These are phyloP conservation scores for Lasiurus cinereus DNA, from an alignment of 2,113 vertebrate species.

Conservation along the genomic window DNA sequence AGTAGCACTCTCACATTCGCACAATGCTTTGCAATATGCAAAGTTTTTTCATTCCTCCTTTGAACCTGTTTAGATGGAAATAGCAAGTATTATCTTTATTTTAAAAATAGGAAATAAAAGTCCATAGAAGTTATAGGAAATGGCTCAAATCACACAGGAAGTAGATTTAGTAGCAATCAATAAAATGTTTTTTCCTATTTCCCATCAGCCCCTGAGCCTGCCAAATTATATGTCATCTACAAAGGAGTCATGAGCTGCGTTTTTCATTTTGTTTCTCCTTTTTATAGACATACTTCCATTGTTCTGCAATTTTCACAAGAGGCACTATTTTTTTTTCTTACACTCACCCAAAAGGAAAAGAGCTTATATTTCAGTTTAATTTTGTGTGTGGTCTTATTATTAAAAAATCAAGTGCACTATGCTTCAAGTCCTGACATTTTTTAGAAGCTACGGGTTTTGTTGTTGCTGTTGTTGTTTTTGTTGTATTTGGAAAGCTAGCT, in stretches of 20 bases:
- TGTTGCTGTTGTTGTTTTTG: neutral
- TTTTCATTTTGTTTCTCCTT: neutral
- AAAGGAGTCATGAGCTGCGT: neutral
- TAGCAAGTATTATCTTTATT: neutral
- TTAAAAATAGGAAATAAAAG: neutral
- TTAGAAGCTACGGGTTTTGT: conserved; percentile 12
- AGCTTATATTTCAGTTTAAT: conserved; percentile 2
- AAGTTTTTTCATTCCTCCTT: neutral
- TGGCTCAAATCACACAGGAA: neutral
- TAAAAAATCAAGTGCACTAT: neutral
- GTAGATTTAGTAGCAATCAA: neutral
- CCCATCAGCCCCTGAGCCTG: neutral
- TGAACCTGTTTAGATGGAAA: conserved; percentile 11
- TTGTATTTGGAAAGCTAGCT: conserved; percentile 62
- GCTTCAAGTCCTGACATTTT: neutral
- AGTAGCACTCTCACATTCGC: neutral
- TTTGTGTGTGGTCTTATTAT: neutral
- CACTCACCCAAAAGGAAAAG: neutral
- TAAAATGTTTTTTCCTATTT: neutral
- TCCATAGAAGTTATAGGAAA: neutral
- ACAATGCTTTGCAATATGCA: neutral
- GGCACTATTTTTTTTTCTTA: neutral
- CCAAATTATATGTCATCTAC: neutral
- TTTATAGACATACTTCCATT: neutral
- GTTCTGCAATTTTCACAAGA: neutral